Evolutionary conservation across 2,797 vertebrate species (phyloP).

Genomic region (Microctenopoma stevenorrisi): DNA sequence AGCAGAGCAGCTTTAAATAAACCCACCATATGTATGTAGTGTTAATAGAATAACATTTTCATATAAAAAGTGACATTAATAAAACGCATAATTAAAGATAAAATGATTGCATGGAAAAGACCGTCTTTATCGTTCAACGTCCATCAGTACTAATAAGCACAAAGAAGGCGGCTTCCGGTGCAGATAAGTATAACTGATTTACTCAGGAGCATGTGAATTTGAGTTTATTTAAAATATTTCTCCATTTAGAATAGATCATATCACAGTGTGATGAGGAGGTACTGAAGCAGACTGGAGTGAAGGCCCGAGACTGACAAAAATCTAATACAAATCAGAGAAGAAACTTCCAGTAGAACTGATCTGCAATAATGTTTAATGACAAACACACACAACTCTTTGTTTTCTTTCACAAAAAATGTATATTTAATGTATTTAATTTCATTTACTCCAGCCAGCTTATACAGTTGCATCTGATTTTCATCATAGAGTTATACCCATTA

Average conservation of each 20-base stretch:
- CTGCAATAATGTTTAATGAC: too few relatives aligned
- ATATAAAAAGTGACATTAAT: constrained; percentile 77
- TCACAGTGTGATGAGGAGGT: not conserved
- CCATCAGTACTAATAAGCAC: constrained; percentile 71
- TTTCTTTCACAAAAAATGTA: too few relatives aligned
- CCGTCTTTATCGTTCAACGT: constrained; percentile 71
- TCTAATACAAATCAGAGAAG: not conserved
- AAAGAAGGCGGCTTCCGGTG: constrained; percentile 69
- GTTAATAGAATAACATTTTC: constrained; percentile 72
- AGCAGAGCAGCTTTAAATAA: constrained; percentile 66
- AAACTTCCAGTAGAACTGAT: too few relatives aligned
- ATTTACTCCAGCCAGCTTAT: too few relatives aligned
- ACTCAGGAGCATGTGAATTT: constrained; percentile 19
- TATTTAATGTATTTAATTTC: too few relatives aligned
- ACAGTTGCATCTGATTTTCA: too few relatives aligned
- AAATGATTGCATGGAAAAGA: constrained; percentile 73
- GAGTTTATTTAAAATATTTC: constrained; percentile 31
- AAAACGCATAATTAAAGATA: constrained; percentile 83
- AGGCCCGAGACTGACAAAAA: too few relatives aligned
- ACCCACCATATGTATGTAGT: constrained; percentile 54
- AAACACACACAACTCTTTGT: too few relatives aligned
- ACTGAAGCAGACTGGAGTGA: not conserved
- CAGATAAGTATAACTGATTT: constrained; percentile 65
- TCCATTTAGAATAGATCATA: not conserved
- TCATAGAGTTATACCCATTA: too few relatives aligned